phyloP scores from a whole-genome alignment of 2,113 vertebrate genomes.

The Alethe castanea region DNA sequence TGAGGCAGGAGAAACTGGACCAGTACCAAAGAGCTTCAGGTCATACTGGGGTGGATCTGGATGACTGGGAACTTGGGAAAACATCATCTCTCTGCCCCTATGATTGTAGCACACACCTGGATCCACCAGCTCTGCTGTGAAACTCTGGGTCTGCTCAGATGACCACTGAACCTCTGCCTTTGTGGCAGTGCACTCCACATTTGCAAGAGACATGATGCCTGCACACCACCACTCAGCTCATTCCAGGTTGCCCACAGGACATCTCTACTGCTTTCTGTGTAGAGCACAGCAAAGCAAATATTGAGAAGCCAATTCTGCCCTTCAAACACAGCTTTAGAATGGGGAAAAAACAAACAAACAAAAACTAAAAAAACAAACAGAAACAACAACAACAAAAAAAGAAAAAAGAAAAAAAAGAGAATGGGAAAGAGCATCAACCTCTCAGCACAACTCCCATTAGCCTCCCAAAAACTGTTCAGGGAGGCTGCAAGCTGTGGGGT shows the following conservation, averaged over 20 bases:
- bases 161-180: not conserved
- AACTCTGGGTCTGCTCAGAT: not conserved
- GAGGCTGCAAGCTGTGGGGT: not conserved
- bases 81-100: not conserved
- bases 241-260: not conserved
- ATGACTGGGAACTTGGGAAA: not conserved
- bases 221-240: not conserved
- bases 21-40: not conserved
- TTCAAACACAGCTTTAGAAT: not conserved
- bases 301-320: not conserved
- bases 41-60: not conserved
- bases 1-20: not conserved
- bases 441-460: not conserved
- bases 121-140: not conserved
- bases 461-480: not conserved
- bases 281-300: not conserved
- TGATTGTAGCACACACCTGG: not conserved
- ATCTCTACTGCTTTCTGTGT: not conserved
- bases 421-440: not conserved
- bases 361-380: too few relatives aligned
- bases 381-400: too few relatives aligned
- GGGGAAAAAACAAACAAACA: too few relatives aligned
- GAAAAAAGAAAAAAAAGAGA: too few relatives aligned
- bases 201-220: rapidly evolving
- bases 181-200: rapidly evolving